phyloP scores from a whole-genome alignment of 2,113 vertebrate genomes.

The Oryzias curvinotus region DNA sequence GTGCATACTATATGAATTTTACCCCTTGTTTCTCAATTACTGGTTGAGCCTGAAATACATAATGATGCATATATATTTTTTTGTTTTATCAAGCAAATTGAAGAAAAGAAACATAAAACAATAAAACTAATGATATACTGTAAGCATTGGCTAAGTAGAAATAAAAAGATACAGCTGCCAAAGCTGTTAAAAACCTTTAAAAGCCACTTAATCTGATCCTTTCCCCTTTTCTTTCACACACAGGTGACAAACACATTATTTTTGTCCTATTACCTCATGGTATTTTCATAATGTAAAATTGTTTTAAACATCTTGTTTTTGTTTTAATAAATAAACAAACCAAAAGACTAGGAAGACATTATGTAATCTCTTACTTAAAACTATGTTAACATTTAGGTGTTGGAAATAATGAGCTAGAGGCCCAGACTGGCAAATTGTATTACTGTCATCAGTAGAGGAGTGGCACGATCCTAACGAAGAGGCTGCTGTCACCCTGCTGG shows the following conservation, averaged over 20 bases:
- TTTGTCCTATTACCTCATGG: too few relatives aligned
- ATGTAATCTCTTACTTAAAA: too few relatives aligned
- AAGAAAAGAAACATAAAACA: neutral
- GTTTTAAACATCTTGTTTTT: too few relatives aligned
- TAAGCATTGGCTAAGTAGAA: neutral
- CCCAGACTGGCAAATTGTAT: slow-evolving; percentile 3
- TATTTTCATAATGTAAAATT: too few relatives aligned
- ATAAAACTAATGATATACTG: neutral
- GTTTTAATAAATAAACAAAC: too few relatives aligned
- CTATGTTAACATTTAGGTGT: neutral
- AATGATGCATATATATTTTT: too few relatives aligned
- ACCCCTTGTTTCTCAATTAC: too few relatives aligned
- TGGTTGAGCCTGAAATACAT: too few relatives aligned
- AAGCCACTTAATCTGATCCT: slow-evolving; percentile 5
- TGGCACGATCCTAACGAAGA: slow-evolving; percentile 31
- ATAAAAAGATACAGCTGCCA: neutral
- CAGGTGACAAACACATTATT: too few relatives aligned
- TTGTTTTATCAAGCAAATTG: too few relatives aligned
- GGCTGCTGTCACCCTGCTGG: slow-evolving; percentile 13
- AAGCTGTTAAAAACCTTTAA: slow-evolving; percentile 20
- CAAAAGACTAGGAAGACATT: too few relatives aligned
- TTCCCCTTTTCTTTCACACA: neutral
- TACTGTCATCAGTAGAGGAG: neutral
- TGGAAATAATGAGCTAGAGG: neutral
- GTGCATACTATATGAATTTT: too few relatives aligned